phyloP scores from a whole-genome alignment of 1,140 invertebrate genomes.

The Melitaea cinxia region DNA sequence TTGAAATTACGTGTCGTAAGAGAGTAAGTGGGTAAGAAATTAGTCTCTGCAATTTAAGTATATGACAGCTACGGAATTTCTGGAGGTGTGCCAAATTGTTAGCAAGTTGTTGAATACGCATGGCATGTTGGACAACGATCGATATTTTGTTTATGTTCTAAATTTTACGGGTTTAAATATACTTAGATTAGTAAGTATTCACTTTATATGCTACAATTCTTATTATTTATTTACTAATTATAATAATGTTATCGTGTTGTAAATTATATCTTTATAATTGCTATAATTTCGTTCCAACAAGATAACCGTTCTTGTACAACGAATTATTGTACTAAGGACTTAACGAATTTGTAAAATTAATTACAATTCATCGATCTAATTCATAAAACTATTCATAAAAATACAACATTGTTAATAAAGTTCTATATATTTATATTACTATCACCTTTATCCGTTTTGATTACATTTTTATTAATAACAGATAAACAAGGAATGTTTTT shows the following conservation, averaged over 20 bases:
- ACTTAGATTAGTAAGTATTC: constrained; percentile 14
- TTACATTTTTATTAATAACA: neutral
- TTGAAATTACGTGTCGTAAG: constrained; percentile 32
- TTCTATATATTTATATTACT: neutral
- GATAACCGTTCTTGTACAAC: too few relatives aligned
- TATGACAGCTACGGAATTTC: constrained; percentile 64
- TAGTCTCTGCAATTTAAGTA: too few relatives aligned
- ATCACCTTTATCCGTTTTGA: neutral
- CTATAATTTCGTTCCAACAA: too few relatives aligned
- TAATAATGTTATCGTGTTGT: too few relatives aligned
- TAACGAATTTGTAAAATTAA: too few relatives aligned
- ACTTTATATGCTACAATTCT: constrained; percentile 1
- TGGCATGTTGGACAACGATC: constrained; percentile 72
- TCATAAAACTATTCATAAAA: too few relatives aligned
- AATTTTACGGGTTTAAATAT: constrained; percentile 31
- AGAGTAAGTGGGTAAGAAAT: constrained; percentile 14
- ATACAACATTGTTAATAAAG: too few relatives aligned
- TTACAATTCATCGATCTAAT: too few relatives aligned
- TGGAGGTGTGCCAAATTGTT: constrained; percentile 68
- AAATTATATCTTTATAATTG: too few relatives aligned
- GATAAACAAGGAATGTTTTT: neutral
- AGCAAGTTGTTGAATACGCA: constrained; percentile 64
- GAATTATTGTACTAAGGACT: too few relatives aligned
- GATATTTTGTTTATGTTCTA: constrained; percentile 68
- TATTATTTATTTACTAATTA: neutral